Evolutionary conservation across 2,797 vertebrate species (phyloP).

Genomic region (Epinephelus malabaricus): DNA sequence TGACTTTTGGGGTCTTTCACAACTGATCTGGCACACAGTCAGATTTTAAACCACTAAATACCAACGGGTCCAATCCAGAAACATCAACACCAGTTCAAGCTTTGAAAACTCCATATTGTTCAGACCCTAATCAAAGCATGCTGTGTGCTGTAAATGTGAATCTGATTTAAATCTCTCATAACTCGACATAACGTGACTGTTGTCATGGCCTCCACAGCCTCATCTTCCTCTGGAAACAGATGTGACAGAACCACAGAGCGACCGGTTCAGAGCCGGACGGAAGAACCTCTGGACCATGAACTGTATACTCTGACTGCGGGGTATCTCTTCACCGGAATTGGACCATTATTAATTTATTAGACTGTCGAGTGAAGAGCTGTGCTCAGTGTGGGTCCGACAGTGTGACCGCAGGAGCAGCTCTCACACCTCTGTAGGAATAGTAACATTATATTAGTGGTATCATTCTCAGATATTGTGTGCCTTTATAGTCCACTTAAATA

Average conservation of each 20-base stretch:
- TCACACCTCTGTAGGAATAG: slow-evolving; percentile 65
- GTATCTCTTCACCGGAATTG: slow-evolving; percentile 73
- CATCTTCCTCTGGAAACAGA: slow-evolving; percentile 76
- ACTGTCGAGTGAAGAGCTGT: slow-evolving; percentile 64
- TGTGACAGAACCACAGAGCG: slow-evolving; percentile 68
- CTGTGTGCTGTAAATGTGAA: background rate
- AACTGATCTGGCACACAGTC: background rate
- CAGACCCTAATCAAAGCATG: background rate
- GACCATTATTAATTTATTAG: slow-evolving; percentile 83
- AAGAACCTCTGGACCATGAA: slow-evolving; percentile 63
- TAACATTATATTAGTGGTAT: slow-evolving; percentile 55
- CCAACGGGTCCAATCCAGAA: background rate
- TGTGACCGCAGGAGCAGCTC: slow-evolving; percentile 54
- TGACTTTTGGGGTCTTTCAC: background rate
- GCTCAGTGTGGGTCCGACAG: slow-evolving; percentile 42
- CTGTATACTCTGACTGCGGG: slow-evolving; percentile 68
- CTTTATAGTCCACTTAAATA: slow-evolving; percentile 53
- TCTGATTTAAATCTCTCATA: background rate
- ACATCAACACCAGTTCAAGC: background rate
- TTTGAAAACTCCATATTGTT: background rate
- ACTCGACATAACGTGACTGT: background rate
- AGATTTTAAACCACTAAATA: background rate
- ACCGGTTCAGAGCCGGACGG: slow-evolving; percentile 48
- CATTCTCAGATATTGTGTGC: slow-evolving; percentile 56
- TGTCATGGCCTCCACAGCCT: slow-evolving; percentile 69